Conservation (phyloP, 1,140 invertebrate species). For the Diabrotica virgifera region DNA sequence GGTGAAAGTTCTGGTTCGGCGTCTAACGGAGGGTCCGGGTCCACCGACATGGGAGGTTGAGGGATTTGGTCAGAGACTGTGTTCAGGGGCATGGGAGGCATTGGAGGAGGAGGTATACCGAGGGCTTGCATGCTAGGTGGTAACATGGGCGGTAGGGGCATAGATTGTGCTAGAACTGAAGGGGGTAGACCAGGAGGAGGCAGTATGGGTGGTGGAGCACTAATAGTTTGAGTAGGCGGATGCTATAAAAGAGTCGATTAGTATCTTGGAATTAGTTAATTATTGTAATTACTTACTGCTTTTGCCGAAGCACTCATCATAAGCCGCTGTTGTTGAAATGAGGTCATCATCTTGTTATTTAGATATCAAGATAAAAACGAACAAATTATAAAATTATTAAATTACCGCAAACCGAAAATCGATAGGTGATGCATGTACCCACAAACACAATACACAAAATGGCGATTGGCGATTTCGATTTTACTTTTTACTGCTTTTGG, state of each 20-base stretch:
- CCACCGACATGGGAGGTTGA: slow-evolving; percentile 2
- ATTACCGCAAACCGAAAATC: not conserved
- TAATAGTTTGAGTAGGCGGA: not conserved
- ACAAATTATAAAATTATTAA: not conserved
- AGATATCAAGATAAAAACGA: not conserved
- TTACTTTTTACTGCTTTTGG: not conserved
- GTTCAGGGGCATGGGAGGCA: slow-evolving; percentile 5
- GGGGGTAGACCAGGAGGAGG: slow-evolving; percentile 13
- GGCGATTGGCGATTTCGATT: no score
- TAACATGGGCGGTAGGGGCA: slow-evolving; percentile 1
- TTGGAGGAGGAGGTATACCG: slow-evolving; percentile 5
- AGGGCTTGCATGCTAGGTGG: slow-evolving; percentile 7
- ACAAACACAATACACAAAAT: not conserved
- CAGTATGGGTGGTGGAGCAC: not conserved
- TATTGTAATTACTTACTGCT: slow-evolving; percentile 17
- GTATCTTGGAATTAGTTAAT: not conserved
- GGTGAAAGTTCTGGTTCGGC: slow-evolving; percentile 8
- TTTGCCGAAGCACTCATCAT: slow-evolving; percentile 25
- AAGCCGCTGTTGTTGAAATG: slow-evolving; percentile 39
- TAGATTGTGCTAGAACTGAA: not conserved
- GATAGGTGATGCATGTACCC: not conserved
- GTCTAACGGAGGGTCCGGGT: not conserved
- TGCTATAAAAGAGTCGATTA: not conserved
- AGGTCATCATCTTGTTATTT: slow-evolving; percentile 38
- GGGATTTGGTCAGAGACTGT: not conserved